These are phyloP conservation scores for Zoanthus gigantus DNA, from an alignment of 92 coral and sea anemone genomes.

Conservation along the genomic window DNA sequence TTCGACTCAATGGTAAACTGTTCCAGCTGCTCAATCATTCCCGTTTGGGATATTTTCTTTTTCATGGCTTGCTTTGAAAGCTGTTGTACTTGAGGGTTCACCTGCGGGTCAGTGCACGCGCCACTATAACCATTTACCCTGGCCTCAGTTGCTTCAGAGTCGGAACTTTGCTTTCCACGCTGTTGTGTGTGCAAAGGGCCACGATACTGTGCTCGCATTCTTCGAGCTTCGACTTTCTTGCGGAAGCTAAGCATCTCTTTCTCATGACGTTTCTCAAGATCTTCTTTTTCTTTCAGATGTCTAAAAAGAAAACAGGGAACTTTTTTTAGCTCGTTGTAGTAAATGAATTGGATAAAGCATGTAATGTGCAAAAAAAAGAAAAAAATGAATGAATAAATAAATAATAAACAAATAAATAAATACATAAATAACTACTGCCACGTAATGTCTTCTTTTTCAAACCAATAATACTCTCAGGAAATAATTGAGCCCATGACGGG, in stretches of 20 bases:
- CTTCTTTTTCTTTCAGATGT: constrained; percentile 90
- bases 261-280: constrained; percentile 81
- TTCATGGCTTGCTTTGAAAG: constrained; percentile 32
- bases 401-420: too few relatives aligned
- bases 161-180: constrained; percentile 50
- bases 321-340: background rate
- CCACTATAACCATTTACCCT: constrained; percentile 70
- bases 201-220: constrained; percentile 59
- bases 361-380: too few relatives aligned
- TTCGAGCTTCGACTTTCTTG: constrained; percentile 76
- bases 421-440: too few relatives aligned
- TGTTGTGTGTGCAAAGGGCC: constrained; percentile 54
- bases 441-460: too few relatives aligned
- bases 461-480: too few relatives aligned
- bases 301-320: constrained; percentile 50
- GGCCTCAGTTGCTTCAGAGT: constrained; percentile 41
- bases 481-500: too few relatives aligned
- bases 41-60: constrained; percentile 37
- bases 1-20: constrained; percentile 74
- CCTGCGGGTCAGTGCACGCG: constrained; percentile 22
- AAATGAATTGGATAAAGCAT: background rate
- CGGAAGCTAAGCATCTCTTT: constrained; percentile 70
- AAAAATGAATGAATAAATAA: too few relatives aligned
- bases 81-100: constrained; percentile 29
- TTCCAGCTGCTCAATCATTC: constrained; percentile 80